phyloP scores from a whole-genome alignment of 1,140 invertebrate genomes.

The Charaxes varanes region DNA sequence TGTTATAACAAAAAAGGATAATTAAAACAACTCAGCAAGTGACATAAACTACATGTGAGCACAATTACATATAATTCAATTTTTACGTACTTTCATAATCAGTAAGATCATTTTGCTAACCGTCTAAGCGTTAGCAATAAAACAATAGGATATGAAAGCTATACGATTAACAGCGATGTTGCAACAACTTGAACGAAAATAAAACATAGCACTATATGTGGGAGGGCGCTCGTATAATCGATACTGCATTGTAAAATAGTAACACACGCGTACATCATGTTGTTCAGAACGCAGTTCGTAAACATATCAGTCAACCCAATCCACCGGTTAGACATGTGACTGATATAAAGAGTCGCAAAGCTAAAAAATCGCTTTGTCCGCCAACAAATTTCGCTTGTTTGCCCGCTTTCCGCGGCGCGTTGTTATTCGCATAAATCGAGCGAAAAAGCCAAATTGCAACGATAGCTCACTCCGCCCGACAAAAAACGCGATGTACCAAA shows the following conservation, averaged over 20 bases:
- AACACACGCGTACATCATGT: slow-evolving; percentile 29
- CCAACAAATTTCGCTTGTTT: slow-evolving; percentile 64
- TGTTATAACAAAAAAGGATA: no score
- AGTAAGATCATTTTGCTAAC: no score
- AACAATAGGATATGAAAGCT: slow-evolving; percentile 3
- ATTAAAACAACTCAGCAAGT: no score
- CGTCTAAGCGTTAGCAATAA: no score
- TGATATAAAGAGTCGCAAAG: slow-evolving; percentile 58
- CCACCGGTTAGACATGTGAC: slow-evolving; percentile 52
- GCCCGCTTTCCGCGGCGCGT: slow-evolving; percentile 50
- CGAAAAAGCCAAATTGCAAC: slow-evolving; percentile 65
- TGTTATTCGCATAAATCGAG: slow-evolving; percentile 67
- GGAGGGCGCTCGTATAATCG: slow-evolving; percentile 16
- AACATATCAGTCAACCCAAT: slow-evolving; percentile 47
- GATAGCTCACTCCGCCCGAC: slow-evolving; percentile 56
- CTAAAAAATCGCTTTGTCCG: slow-evolving; percentile 57
- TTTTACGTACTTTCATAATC: no score
- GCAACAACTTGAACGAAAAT: slow-evolving; percentile 11
- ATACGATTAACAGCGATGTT: slow-evolving; percentile 13
- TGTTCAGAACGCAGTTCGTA: slow-evolving; percentile 28
- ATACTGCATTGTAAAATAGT: slow-evolving; percentile 26
- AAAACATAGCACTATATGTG: slow-evolving; percentile 12
- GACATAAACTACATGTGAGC: no score
- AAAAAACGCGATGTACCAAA: slow-evolving; percentile 60
- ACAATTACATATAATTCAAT: no score